Evolutionary conservation across 2,888 invertebrate species (phyloP).

Genomic region (Crioceris asparagi): DNA sequence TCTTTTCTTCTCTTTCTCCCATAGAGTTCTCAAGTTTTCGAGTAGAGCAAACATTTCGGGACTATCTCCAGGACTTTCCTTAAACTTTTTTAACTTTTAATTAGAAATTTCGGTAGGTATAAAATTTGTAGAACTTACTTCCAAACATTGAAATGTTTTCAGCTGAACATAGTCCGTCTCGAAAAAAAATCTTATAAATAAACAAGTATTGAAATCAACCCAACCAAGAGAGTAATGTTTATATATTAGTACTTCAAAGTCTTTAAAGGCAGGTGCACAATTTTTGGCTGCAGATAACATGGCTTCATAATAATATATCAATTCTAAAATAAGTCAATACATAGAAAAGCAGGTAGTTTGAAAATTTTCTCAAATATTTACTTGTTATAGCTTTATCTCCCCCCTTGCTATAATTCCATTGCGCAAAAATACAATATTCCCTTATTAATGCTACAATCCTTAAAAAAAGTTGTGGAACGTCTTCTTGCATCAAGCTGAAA

Average conservation of each 20-base stretch:
- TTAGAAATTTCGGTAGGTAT: not conserved
- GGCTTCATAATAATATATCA: slow-evolving; percentile 52
- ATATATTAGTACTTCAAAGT: slow-evolving; percentile 49
- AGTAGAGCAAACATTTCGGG: slow-evolving; percentile 20
- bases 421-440: slow-evolving; percentile 54
- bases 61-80: slow-evolving; percentile 20
- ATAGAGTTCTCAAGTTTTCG: slow-evolving; percentile 21
- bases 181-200: slow-evolving; percentile 42
- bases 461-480: slow-evolving; percentile 45
- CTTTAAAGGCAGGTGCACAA: slow-evolving; percentile 46
- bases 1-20: slow-evolving; percentile 20
- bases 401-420: slow-evolving; percentile 36
- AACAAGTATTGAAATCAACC: slow-evolving; percentile 55
- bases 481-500: slow-evolving; percentile 31
- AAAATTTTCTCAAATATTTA: slow-evolving; percentile 16
- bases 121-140: slow-evolving; percentile 20
- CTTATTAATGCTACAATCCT: slow-evolving; percentile 51
- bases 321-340: slow-evolving; percentile 33
- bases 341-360: too few relatives aligned
- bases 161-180: slow-evolving; percentile 28
- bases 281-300: slow-evolving; percentile 49
- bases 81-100: not conserved
- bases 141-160: slow-evolving; percentile 26
- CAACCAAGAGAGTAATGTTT: slow-evolving; percentile 53
- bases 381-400: slow-evolving; percentile 25